Base-by-base conservation (phyloP, 1,140 invertebrate species). In the Tetramorium alpestre region DNA sequence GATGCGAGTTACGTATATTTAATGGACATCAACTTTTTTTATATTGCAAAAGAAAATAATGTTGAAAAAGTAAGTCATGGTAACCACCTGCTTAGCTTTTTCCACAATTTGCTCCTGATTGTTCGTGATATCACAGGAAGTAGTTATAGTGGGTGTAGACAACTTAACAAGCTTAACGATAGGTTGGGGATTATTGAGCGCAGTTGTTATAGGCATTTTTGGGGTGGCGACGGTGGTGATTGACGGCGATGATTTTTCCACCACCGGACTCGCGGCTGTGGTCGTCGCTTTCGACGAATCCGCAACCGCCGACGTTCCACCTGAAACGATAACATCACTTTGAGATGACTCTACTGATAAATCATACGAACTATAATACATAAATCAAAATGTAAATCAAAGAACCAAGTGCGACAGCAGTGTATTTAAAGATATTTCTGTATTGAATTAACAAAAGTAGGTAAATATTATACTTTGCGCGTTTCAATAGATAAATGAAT, bases 41-140 rank as follows among this genome's bases (percentile, higher is more conserved):
- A 47, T 10, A 54, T 7, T 18, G 13, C 11, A 13, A 72, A 47
- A 33, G 33, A 33, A 64, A 33, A 38, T 6, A 7, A 41, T 76
- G 44, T 16, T 18, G 8, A 6, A 25, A 70, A 41, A 51, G 10
- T 10, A 10, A 47, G 3, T 41, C 13, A 18, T 0, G 13, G 33
- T 3, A 88, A 33, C 78, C 91, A 97, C 96, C 95, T 99, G 98
- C 95, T 98, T 99, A 0, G 98, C 98, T 94, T 98, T 97, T 94
- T 98, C 97, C 60, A 98, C 98, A 91, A 98, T 98, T 94, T 98
- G 97, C 94, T 98, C 97, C 93, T 97, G 97, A 91, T 95, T 96
- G 90, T 90, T 94, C 58, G 91, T 88, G 69, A 86, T 93, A 93
- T 95, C 94, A 92, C 91, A 93, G 72, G 94, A 87, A 41, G 92